Percentiles rank a stretch among this genome's conserved stretches.
These are phyloP conservation scores for Cantharis nigra DNA, from an alignment of 2,888 invertebrate species.

Conservation along the genomic window DNA sequence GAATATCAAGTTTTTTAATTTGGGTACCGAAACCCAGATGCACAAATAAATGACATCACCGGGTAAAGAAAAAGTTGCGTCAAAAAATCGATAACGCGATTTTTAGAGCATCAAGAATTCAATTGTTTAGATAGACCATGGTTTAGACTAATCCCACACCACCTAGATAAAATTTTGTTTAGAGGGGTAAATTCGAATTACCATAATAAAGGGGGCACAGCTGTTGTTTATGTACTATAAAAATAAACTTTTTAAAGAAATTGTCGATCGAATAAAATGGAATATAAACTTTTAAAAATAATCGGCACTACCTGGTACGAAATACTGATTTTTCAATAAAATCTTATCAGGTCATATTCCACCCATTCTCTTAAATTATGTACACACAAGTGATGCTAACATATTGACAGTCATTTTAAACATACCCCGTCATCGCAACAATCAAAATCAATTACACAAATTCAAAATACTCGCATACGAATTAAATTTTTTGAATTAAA, in stretches of 20 bases:
- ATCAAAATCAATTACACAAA: not conserved
- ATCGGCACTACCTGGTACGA: conserved; percentile 16
- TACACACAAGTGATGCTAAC: not conserved
- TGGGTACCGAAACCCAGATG: not conserved
- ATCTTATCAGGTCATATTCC: not conserved
- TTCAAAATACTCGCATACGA: not conserved
- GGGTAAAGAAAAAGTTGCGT: not conserved
- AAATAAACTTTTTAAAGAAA: too few species aligned
- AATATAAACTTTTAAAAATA: not conserved
- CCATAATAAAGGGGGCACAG: not conserved
- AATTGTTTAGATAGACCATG: not conserved
- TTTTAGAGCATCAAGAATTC: not conserved
- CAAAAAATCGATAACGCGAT: not conserved
- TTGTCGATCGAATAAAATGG: not conserved
- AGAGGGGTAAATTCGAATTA: not conserved
- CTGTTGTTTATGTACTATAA: not conserved
- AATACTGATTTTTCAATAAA: conserved; percentile 19
- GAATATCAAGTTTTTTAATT: not conserved
- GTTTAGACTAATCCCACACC: not conserved
- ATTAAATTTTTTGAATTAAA: not conserved
- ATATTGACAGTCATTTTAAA: not conserved
- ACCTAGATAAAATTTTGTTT: not conserved
- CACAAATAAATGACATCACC: not conserved
- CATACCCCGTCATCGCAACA: not conserved
- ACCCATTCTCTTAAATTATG: not conserved